phyloP scores from a whole-genome alignment of 2,888 invertebrate genomes.

The Hyposoter dolosus region DNA sequence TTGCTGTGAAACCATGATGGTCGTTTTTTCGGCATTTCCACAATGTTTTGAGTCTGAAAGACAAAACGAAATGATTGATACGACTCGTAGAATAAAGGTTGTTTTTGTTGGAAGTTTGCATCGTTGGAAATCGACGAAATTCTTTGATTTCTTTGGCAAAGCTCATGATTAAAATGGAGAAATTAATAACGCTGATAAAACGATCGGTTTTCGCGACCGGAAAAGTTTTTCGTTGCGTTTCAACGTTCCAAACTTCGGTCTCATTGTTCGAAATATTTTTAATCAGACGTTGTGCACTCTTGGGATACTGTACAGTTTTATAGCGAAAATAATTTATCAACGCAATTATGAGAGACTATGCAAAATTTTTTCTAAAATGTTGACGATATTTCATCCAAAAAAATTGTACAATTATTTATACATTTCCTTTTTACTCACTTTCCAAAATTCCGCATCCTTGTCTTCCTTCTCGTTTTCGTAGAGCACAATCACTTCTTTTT shows the following conservation, averaged over 20 bases:
- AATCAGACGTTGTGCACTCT: neutral
- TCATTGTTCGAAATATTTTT: neutral
- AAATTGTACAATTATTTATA: neutral
- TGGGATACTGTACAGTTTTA: neutral
- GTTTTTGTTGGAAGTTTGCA: too few relatives aligned
- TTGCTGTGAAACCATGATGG: constrained; percentile 96
- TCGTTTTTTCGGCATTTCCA: constrained; percentile 94
- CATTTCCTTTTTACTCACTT: constrained; percentile 76
- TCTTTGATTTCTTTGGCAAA: too few relatives aligned
- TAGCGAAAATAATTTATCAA: neutral
- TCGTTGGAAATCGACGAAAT: too few relatives aligned
- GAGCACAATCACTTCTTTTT: constrained; percentile 93
- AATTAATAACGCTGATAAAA: too few relatives aligned
- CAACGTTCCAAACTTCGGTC: too few relatives aligned
- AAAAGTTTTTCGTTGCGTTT: too few relatives aligned
- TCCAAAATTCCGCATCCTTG: constrained; percentile 84
- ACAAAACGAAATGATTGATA: constrained; percentile 7
- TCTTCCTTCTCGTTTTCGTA: constrained; percentile 92
- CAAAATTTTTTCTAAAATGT: neutral
- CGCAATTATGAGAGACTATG: too few relatives aligned
- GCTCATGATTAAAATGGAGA: too few relatives aligned
- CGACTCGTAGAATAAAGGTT: too few relatives aligned
- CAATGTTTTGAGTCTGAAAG: constrained; percentile 89
- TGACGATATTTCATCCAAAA: neutral
- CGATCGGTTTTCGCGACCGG: too few relatives aligned